Conservation (phyloP, 1,140 invertebrate species). For the Drosophila pseudoananassae region DNA sequence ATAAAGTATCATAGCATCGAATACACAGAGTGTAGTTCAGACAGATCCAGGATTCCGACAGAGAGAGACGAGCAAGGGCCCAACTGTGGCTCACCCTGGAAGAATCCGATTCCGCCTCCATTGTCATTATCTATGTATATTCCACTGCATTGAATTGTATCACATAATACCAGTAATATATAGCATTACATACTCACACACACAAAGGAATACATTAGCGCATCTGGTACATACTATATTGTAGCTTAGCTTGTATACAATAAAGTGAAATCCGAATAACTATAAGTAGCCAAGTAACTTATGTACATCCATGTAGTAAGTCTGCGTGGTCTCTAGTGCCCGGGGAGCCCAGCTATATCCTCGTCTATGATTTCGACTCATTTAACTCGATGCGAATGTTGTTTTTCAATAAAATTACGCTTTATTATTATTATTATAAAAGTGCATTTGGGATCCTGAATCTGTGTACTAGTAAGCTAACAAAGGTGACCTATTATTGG, state of each 20-base stretch:
- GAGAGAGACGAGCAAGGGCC: no score
- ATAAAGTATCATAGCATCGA: conserved; percentile 43
- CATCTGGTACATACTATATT: conserved; percentile 45
- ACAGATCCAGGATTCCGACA: neutral
- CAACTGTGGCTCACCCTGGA: no score
- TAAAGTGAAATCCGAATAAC: conserved; percentile 37
- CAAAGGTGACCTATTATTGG: conserved; percentile 8
- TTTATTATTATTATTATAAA: conserved; percentile 48
- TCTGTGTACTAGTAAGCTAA: conserved; percentile 11
- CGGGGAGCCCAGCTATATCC: conserved; percentile 4
- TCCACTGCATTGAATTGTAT: neutral
- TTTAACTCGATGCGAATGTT: conserved; percentile 33
- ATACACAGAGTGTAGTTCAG: no score
- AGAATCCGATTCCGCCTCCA: neutral
- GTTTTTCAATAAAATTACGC: conserved; percentile 75
- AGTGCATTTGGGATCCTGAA: conserved; percentile 25
- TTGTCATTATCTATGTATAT: conserved; percentile 36
- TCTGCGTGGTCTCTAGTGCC: neutral
- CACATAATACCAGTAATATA: neutral
- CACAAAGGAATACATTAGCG: conserved; percentile 28
- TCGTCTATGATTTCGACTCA: conserved; percentile 2
- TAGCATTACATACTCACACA: conserved; percentile 18
- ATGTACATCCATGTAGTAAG: neutral
- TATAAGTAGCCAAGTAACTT: conserved; percentile 55
- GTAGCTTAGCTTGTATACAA: conserved; percentile 69